Base-by-base conservation (phyloP, 2,797 vertebrate genomes). In the Dipus sagitta region DNA sequence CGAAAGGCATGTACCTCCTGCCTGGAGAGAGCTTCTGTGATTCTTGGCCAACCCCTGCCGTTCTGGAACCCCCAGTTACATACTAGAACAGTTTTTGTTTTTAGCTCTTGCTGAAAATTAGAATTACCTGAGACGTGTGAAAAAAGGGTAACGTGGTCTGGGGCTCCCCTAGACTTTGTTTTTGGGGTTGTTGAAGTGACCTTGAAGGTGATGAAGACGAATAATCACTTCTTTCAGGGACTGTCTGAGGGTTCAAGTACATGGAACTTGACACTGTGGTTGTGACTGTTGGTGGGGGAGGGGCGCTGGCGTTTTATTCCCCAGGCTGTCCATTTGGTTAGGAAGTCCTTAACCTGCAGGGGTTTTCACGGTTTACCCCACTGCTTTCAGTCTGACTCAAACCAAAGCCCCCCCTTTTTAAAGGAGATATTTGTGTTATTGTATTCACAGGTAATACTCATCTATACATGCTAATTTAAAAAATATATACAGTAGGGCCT, bases 21-120 rank as follows among this genome's bases (percentile, higher is more conserved):
- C 21, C 24, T 64, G 62, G 62, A 4, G 17, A 86, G 84, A 76
- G 23, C 30, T 28, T 0, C 0, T 23, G 15, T 12, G 2, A 42
- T 34, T 80, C 54, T 21, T 70, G 76, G 47, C 24, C 0, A 0
- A 42, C 1, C 10, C 30, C 15, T 17, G n/a, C 20, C 23, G 1
- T 47, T 74, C 64, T 76, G 72, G 86, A 80, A 64, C 17, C 6
- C 23, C 13, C 20, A 4, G 18, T 47, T 62, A 13, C 3, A 7
- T 17, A 3, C 52, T 28, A 5, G 52, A 65, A 71, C 0, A 32
- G n/a, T 47, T 47, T 47, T 47, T 47, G 7, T 1, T 67, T n/a
- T 71, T 3, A 6, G 21, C 15, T 13, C 0, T 62, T 42, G 68
- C 17, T 30, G 23, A 34, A n/a, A 77, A 38, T 72, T 77, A 71